A percentile compares a stretch with the other conserved stretches of the same genome.
These are phyloP conservation scores for Zaprionus lachaisei DNA, from an alignment of 1,140 invertebrate genomes.

Conservation along the genomic window DNA sequence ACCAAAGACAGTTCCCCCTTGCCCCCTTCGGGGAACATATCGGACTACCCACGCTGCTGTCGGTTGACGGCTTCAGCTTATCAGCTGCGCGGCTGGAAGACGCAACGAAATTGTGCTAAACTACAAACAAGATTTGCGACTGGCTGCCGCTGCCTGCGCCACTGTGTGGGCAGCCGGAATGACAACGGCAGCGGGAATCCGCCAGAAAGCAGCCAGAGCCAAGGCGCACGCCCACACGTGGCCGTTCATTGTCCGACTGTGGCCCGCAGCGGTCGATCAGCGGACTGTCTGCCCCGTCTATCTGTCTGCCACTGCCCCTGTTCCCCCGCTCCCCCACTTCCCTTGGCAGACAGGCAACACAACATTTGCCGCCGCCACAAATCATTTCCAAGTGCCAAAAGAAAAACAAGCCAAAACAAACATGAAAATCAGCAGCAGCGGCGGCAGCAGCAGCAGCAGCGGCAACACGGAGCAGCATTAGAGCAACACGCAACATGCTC, in stretches of 20 bases:
- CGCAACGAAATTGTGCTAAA: slow-evolving; percentile 78
- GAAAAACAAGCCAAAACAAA: slow-evolving; percentile 44
- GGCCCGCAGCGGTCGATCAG: slow-evolving; percentile 45
- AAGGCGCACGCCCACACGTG: slow-evolving; percentile 58
- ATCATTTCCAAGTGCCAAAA: slow-evolving; percentile 79
- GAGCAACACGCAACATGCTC: slow-evolving; percentile 54
- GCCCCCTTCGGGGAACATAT: background rate
- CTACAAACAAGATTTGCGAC: slow-evolving; percentile 72
- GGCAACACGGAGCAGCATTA: slow-evolving; percentile 45
- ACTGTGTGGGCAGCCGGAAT: slow-evolving; percentile 49
- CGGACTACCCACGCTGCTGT: slow-evolving; percentile 55
- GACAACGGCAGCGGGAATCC: slow-evolving; percentile 37
- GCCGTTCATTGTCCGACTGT: slow-evolving; percentile 57
- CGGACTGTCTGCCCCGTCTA: slow-evolving; percentile 23
- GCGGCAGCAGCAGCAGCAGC: slow-evolving; percentile 21
- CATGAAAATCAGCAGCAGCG: slow-evolving; percentile 27
- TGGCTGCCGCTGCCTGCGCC: slow-evolving; percentile 22
- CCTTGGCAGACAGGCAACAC: slow-evolving; percentile 53
- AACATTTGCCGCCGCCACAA: slow-evolving; percentile 71
- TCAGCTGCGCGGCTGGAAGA: slow-evolving; percentile 62
- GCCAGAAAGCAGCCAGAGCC: background rate
- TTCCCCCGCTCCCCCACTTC: background rate
- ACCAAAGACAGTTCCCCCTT: background rate
- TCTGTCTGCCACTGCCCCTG: slow-evolving; percentile 13
- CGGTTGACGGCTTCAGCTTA: slow-evolving; percentile 35